Evolutionary conservation across 2,797 vertebrate species (phyloP).

Genomic region (Phataginus tetradactyla): DNA sequence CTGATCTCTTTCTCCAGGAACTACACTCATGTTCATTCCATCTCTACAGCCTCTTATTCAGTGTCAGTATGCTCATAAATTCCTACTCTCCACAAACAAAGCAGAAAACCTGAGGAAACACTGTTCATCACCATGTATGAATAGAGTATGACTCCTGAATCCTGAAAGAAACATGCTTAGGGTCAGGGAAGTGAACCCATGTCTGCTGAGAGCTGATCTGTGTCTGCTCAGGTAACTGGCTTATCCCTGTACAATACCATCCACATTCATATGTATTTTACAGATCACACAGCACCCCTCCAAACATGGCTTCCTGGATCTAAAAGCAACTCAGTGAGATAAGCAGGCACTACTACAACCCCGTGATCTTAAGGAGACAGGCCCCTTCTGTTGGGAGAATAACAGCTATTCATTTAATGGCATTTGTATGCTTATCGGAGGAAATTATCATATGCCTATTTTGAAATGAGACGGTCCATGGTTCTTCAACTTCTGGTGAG

Average conservation of each 20-base stretch:
- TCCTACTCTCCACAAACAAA: neutral
- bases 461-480: neutral
- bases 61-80: neutral
- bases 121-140: neutral
- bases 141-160: neutral
- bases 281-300: neutral
- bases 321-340: neutral
- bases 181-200: neutral
- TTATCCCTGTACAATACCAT: neutral
- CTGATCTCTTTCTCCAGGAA: neutral
- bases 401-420: neutral
- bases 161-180: neutral
- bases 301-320: neutral
- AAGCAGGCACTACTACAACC: neutral
- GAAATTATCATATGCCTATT: neutral
- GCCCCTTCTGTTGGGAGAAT: neutral
- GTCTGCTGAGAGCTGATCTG: neutral
- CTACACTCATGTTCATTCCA: neutral
- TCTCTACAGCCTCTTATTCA: neutral
- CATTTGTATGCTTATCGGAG: neutral
- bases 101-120: neutral
- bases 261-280: neutral
- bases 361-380: neutral
- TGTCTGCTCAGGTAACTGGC: neutral
- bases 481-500: slow-evolving; percentile 1